phyloP scores from a whole-genome alignment of 2,888 invertebrate species.

The Stenotaenia linearis region DNA sequence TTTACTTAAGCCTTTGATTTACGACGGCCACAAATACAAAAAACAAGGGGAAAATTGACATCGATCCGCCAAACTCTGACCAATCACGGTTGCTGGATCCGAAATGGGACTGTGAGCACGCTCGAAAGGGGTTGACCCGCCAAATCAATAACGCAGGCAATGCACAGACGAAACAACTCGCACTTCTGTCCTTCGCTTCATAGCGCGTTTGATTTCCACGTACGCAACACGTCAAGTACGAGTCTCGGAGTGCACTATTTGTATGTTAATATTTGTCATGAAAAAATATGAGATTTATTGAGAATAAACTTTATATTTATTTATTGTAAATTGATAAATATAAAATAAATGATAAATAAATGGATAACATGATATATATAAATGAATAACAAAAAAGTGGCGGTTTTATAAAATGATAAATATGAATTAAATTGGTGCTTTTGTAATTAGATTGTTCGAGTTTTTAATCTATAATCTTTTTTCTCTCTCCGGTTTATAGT shows the following conservation, averaged over 20 bases:
- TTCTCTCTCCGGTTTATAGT: no score
- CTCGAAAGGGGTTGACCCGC: conserved; percentile 9
- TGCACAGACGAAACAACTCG: conserved; percentile 12
- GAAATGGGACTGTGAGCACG: neutral
- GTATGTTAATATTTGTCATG: no score
- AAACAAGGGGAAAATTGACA: conserved; percentile 20
- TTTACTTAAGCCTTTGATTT: conserved; percentile 21
- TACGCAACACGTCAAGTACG: neutral
- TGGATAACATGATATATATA: no score
- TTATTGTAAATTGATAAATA: no score
- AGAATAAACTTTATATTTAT: neutral
- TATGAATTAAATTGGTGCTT: no score
- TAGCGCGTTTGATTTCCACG: neutral
- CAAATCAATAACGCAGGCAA: neutral
- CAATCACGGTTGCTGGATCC: neutral
- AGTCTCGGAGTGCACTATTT: no score
- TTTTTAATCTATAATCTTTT: no score
- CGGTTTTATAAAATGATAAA: no score
- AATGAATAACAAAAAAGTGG: no score
- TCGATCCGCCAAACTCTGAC: conserved; percentile 19
- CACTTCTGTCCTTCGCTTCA: neutral
- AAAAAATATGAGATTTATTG: neutral
- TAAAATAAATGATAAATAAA: no score
- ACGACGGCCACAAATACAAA: conserved; percentile 11
- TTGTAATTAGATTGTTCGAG: no score